phyloP scores from a whole-genome alignment of 2,113 vertebrate species.

The Tenrec ecaudatus region DNA sequence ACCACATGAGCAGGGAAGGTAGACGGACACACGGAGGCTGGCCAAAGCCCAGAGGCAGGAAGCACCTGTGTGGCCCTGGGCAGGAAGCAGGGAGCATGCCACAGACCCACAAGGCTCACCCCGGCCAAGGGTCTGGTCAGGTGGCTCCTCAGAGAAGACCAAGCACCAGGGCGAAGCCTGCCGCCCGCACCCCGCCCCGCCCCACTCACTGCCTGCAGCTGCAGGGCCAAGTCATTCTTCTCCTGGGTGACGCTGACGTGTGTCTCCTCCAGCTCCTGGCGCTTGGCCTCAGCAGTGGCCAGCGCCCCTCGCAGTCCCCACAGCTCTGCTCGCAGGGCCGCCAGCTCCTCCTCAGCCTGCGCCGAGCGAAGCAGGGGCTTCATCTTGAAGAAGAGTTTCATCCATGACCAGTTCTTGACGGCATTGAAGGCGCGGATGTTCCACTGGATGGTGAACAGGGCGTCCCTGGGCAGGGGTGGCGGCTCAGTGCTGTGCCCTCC shows the following conservation, averaged over 20 bases:
- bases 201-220: constrained; percentile 94
- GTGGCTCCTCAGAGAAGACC: background rate
- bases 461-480: constrained; percentile 72
- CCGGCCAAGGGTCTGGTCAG: background rate
- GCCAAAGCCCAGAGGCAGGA: background rate
- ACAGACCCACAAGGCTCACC: constrained; percentile 30
- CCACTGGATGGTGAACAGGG: constrained; percentile 96
- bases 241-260: constrained; percentile 95
- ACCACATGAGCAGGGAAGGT: no score
- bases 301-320: constrained; percentile 93
- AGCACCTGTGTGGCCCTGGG: background rate
- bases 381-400: constrained; percentile 98
- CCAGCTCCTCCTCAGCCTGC: constrained; percentile 94
- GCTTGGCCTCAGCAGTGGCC: constrained; percentile 93
- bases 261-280: constrained; percentile 95
- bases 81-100: constrained; percentile 84
- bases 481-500: background rate
- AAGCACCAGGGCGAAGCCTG: background rate
- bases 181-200: constrained; percentile 61
- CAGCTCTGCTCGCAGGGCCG: constrained; percentile 91
- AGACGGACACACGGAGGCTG: background rate
- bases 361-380: constrained; percentile 95
- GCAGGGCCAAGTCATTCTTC: constrained; percentile 95
- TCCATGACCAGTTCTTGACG: constrained; percentile 98
- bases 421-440: constrained; percentile 95